Conservation (phyloP, 1,140 invertebrate species). For the Phymastichus coffea region DNA sequence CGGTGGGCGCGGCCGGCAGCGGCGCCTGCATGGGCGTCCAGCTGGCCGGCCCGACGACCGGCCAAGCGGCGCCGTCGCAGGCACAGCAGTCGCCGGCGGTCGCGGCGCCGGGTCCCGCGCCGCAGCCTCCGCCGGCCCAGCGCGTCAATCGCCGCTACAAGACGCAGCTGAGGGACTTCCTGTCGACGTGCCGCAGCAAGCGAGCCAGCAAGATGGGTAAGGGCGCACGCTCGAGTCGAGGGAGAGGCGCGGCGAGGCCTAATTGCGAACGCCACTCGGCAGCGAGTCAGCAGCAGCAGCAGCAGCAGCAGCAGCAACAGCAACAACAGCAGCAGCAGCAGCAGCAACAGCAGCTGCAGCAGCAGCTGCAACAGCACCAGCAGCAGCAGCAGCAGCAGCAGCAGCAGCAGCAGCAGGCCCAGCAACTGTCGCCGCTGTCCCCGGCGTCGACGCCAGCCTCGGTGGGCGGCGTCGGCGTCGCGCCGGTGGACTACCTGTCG, state of each 20-base stretch:
- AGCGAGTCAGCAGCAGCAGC: constrained; percentile 35
- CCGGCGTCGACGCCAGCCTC: constrained; percentile 53
- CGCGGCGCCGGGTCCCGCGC: constrained; percentile 70
- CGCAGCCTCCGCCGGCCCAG: constrained; percentile 63
- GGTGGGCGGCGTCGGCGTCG: constrained; percentile 48
- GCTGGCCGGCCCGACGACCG: not conserved
- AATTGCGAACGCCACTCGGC: too few species aligned
- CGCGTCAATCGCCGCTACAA: constrained; percentile 86
- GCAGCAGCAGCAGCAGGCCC: constrained; percentile 11
- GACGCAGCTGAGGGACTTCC: constrained; percentile 87
- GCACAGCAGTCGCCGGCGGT: constrained; percentile 50
- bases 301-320: constrained; percentile 38
- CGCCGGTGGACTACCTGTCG: constrained; percentile 67
- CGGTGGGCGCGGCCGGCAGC: not conserved
- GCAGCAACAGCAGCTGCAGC: not conserved
- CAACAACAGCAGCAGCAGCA: constrained; percentile 27
- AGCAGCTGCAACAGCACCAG: constrained; percentile 28
- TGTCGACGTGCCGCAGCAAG: constrained; percentile 89
- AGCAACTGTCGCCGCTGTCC: constrained; percentile 33
- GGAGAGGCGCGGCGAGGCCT: too few species aligned
- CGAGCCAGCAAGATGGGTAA: constrained; percentile 60
- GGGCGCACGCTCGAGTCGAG: too few species aligned
- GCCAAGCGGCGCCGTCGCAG: constrained; percentile 53
- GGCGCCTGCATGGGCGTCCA: not conserved
- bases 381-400: not conserved